These are phyloP conservation scores for Montipora sp. DNA, from an alignment of 64 coral and sea anemone species.

Conservation along the genomic window DNA sequence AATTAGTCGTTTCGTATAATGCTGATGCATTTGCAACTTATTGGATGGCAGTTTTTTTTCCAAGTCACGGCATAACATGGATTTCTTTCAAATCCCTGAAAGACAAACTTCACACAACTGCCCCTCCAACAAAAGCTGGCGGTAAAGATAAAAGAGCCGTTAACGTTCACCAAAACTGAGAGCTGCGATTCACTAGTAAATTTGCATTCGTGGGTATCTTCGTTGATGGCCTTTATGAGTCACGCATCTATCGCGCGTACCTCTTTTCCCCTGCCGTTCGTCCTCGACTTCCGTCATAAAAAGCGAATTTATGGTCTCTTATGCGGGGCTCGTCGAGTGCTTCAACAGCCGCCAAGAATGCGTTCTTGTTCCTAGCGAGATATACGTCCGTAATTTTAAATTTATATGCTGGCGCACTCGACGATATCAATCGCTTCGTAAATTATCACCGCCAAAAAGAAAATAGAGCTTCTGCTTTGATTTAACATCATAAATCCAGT, in stretches of 20 bases:
- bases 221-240: conserved; percentile 16
- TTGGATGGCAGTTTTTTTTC: not conserved
- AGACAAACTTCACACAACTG: not conserved
- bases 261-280: not conserved
- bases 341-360: not conserved
- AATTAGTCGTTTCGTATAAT: conserved; percentile 19
- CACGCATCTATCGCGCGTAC: conserved; percentile 9
- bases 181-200: conserved; percentile 16
- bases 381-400: not conserved
- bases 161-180: not conserved
- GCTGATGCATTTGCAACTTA: not conserved
- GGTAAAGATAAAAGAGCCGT: conserved; percentile 11
- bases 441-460: not conserved
- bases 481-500: not conserved
- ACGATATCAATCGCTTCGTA: not conserved
- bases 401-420: not conserved
- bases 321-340: not conserved
- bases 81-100: not conserved
- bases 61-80: not conserved
- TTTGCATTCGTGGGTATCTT: conserved; percentile 15
- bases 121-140: not conserved
- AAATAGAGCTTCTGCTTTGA: not conserved
- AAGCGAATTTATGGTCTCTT: not conserved
- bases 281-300: conserved; percentile 18
- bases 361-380: not conserved